Evolutionary conservation across 1,140 invertebrate genomes (phyloP).

Genomic region (Reticulitermes speratus): DNA sequence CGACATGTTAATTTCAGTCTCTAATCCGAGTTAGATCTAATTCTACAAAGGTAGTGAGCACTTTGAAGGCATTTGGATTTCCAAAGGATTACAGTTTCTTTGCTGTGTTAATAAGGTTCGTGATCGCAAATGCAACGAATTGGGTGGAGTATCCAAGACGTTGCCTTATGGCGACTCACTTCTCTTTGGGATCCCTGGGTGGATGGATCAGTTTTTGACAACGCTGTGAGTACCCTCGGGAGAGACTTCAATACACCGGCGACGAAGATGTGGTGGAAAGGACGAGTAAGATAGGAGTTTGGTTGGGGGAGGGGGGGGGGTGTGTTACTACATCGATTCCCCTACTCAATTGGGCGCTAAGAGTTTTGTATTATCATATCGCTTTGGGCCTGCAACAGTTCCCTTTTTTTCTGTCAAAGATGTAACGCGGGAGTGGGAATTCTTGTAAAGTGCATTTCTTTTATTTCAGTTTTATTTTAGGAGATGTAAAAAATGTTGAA

Average conservation of each 20-base stretch:
- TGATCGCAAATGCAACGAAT: background rate
- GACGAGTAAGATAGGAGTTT: too few species aligned
- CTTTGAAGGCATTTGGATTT: background rate
- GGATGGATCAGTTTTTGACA: background rate
- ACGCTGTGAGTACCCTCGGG: background rate
- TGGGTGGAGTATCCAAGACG: background rate
- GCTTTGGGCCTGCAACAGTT: background rate
- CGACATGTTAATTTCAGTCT: background rate
- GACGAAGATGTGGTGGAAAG: background rate
- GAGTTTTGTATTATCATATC: background rate
- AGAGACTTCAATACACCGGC: background rate
- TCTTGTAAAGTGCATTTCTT: background rate
- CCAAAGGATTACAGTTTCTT: background rate
- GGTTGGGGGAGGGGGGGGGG: background rate
- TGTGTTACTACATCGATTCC: background rate
- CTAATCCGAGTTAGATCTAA: background rate
- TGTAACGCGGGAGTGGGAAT: background rate
- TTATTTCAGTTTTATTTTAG: background rate
- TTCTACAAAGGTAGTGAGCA: background rate
- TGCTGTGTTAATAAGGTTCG: background rate
- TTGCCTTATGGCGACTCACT: background rate
- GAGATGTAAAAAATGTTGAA: background rate
- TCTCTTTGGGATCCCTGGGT: background rate
- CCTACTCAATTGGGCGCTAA: conserved; percentile 8
- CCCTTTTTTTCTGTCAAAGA: background rate